Conservation (phyloP, 2,113 vertebrate genomes). For the Camelus bactrianus region DNA sequence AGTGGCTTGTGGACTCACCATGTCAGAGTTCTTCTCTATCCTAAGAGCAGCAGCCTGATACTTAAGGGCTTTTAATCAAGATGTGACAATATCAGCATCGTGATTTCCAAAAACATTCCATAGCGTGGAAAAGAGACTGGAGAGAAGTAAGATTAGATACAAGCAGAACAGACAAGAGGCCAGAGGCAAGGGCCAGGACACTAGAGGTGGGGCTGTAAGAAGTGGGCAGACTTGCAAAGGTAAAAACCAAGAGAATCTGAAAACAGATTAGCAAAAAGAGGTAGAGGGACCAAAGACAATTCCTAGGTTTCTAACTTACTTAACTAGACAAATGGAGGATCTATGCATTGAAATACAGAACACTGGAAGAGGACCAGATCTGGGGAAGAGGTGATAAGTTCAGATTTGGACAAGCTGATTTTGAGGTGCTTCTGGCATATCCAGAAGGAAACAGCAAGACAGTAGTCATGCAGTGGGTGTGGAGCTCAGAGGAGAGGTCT, state of each 20-base stretch:
- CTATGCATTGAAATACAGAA: background rate
- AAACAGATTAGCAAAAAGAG: background rate
- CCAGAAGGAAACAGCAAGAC: background rate
- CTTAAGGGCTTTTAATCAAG: constrained; percentile 16
- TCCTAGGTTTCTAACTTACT: background rate
- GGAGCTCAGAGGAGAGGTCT: background rate
- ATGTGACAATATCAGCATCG: background rate
- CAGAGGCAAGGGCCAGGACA: background rate
- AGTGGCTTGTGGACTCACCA: background rate
- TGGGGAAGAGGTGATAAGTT: background rate
- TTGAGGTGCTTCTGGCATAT: background rate
- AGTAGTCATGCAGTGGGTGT: background rate
- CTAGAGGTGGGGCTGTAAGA: background rate
- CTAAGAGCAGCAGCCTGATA: background rate
- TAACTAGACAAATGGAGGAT: background rate
- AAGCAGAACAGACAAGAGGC: background rate
- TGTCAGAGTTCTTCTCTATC: background rate
- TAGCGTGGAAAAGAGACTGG: background rate
- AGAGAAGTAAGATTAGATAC: background rate
- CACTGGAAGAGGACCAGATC: background rate
- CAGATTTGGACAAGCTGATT: background rate
- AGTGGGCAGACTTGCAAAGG: background rate
- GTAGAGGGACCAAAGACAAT: background rate
- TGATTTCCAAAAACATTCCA: background rate
- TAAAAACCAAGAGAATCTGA: background rate